Evolutionary conservation across 2,797 vertebrate species (phyloP), one percentile per base, ranked within the genome.

Genomic region (Sardinella longiceps): DNA sequence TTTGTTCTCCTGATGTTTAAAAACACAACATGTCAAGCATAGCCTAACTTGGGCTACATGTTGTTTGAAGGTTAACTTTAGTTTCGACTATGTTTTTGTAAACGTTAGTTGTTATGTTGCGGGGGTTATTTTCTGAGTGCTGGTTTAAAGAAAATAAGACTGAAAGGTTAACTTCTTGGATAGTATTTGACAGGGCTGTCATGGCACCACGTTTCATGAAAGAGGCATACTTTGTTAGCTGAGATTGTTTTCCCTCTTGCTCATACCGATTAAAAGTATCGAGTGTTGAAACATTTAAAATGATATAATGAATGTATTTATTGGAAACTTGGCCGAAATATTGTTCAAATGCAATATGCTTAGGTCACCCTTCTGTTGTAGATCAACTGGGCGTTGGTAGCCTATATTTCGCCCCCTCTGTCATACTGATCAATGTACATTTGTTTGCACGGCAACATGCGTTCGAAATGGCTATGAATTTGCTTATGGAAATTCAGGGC

Each of bases 111-210:
- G 56, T 77, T 43, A 18, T 77, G 37, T 77, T 39, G 33, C 33
- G 23, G 18, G 43, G 23, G 0, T 7, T 18, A 7, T 74, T 39
- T 74, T 39, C 37, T 0, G 63, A 1, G 28, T 30, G 12, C 0
- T 77, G 5, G 37, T 43, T 33, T 15, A 33, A 18, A 70, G 18
- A 18, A 70, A 37, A 15, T 33, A 30, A 33, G 3, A 14, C 4
- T 5, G 14, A 14, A 14, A 28, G 33, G 63, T 15, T 66, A 33
- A 33, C 70, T 77, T 77, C 37, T 77, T 39, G 70, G 70, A 10
- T 77, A 43, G 70, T 45, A 63, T 82, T 83, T 83, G 82, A 83
- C 82, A 74, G 82, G 43, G 60, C 82, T 83, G 82, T 83, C 82
- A 83, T 43, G 63, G 2, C 58, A 70, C 43, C n/a, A 48, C 82